Evolutionary conservation across 2,113 vertebrate species (phyloP), one percentile per base, ranked within the genome.

Genomic region (Nettapus auritus): DNA sequence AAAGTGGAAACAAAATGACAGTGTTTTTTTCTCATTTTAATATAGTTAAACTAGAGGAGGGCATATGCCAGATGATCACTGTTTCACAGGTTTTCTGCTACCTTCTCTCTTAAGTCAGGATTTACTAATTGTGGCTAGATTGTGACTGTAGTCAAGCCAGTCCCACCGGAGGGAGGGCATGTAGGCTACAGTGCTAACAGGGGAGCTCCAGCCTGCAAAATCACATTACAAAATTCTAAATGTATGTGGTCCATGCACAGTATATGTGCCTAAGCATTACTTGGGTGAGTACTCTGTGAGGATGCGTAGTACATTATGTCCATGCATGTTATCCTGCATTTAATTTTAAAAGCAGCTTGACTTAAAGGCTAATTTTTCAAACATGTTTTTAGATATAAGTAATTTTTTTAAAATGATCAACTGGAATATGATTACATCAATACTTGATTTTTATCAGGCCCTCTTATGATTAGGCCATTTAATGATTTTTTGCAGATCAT

Each of bases 281-380:
- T 36, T 74, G 79, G 40, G 17, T 4, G 17, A 55, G 22, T 31
- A 33, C 44, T 23, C 73, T 16, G 34, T 31, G 20, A 60, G 28
- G 20, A 18, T 12, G 44, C 33, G 7, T 31, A 60, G 15, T 34
- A 23, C 1, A 0, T 38, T 36, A 12, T n/a, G 7, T 18, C 59
- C 34, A 0, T 29, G 25, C 28, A 2, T 6, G 4, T 53, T 28
- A 44, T 15, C 33, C 60, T 44, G 55, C 38, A 6, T 9, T 67
- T 31, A 2, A 55, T 63, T 59, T 67, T 64, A 40, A 67, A 73
- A 93, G 34, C 20, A 64, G 4, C 13, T 57, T 59, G 9, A 34
- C 40, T 78, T 57, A 10, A 26, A 26, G 71, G 25, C 36, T 86
- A 26, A 10, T 64, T 90, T 73, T 73, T 69, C 38, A 68, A 63